Evolutionary conservation across 1,140 invertebrate genomes (phyloP).

Genomic region (Tyrophagus putrescentiae): DNA sequence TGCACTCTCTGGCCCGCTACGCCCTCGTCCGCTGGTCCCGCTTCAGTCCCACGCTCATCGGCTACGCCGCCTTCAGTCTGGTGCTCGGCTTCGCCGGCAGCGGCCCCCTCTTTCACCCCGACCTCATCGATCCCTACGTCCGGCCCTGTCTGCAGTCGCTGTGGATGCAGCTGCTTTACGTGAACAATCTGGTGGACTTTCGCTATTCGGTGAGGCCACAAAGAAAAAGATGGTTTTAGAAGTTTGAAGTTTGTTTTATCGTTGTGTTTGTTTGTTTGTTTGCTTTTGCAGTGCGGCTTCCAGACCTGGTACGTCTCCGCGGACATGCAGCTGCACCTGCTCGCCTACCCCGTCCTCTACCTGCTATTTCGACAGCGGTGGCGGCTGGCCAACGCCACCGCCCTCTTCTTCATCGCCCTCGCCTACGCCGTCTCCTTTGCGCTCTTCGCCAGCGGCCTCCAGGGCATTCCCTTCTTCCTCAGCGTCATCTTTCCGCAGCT

Average conservation of each 20-base stretch:
- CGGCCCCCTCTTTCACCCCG: conserved; percentile 24
- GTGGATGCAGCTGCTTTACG: conserved; percentile 22
- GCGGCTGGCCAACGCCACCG: not conserved
- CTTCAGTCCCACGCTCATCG: conserved; percentile 21
- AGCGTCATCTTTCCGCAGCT: not conserved
- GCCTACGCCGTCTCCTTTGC: not conserved
- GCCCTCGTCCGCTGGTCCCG: not conserved
- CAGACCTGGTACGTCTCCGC: conserved; percentile 25
- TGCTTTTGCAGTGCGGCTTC: conserved; percentile 21
- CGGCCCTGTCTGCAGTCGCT: conserved; percentile 18
- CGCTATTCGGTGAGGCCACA: conserved; percentile 21
- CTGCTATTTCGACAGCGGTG: not conserved
- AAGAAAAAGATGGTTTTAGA: no score
- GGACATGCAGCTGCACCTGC: conserved; percentile 23
- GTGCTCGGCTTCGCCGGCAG: conserved; percentile 19
- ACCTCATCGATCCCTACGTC: conserved; percentile 22
- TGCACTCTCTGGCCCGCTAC: not conserved
- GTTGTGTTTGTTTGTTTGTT: not conserved
- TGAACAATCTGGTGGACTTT: conserved; percentile 24
- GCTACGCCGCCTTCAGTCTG: conserved; percentile 9
- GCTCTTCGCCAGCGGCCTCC: not conserved
- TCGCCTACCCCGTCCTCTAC: conserved; percentile 16
- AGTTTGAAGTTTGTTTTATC: not conserved
- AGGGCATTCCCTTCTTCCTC: conserved; percentile 14
- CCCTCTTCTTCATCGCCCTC: not conserved